Percentiles rank a stretch among this genome's conserved stretches.
Conservation (phyloP, 2,888 invertebrate genomes). For the Dichetophora obliterata region DNA sequence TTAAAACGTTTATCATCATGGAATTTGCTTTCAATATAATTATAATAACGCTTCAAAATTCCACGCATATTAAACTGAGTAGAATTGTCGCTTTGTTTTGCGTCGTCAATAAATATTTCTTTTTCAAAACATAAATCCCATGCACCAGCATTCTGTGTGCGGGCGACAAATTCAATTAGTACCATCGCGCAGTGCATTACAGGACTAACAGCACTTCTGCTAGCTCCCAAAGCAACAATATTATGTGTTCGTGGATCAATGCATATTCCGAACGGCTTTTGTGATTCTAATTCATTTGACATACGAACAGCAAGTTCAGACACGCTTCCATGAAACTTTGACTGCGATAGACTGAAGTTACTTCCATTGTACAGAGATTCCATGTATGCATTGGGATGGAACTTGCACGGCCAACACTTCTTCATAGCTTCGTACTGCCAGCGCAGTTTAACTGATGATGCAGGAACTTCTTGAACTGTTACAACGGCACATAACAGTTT, state of each 20-base stretch:
- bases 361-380: slow-evolving; percentile 77
- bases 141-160: slow-evolving; percentile 83
- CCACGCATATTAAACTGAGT: slow-evolving; percentile 63
- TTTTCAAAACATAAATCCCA: slow-evolving; percentile 69
- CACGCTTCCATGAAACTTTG: slow-evolving; percentile 72
- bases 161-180: slow-evolving; percentile 87
- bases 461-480: slow-evolving; percentile 74
- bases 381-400: slow-evolving; percentile 83
- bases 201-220: slow-evolving; percentile 74
- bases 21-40: slow-evolving; percentile 61
- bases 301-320: slow-evolving; percentile 71
- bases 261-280: slow-evolving; percentile 74
- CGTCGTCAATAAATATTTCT: slow-evolving; percentile 49
- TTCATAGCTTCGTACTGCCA: slow-evolving; percentile 76
- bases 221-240: slow-evolving; percentile 76
- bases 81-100: slow-evolving; percentile 39
- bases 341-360: slow-evolving; percentile 74
- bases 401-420: slow-evolving; percentile 85
- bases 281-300: slow-evolving; percentile 56
- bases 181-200: slow-evolving; percentile 88
- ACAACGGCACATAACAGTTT: slow-evolving; percentile 66
- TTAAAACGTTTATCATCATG: slow-evolving; percentile 63
- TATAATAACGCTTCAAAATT: slow-evolving; percentile 68
- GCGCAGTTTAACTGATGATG: slow-evolving; percentile 75
- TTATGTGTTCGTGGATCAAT: slow-evolving; percentile 79